Evolutionary conservation across 2,113 vertebrate genomes (phyloP), one percentile per base, ranked within the genome.

Genomic region (Circaetus gallicus): DNA sequence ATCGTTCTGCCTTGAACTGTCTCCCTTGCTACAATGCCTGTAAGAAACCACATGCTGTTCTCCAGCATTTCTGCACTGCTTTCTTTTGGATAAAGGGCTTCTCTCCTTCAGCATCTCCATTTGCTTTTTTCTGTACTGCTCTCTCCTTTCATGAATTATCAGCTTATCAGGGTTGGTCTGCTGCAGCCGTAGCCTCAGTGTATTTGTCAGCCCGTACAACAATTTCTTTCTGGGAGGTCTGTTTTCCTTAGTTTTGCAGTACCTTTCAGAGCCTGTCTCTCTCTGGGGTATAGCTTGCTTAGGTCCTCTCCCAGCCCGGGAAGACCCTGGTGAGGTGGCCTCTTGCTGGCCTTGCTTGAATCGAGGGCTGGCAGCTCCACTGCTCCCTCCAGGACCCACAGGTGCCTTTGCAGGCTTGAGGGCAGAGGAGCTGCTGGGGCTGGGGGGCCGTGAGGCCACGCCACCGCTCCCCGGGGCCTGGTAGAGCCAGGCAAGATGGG

Each of bases 181-280:
- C 96, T 98, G 98, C 65, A 99, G 93, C 59, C 99, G 98, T 25
- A 99, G 97, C 70, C 98, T 97, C 66, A 99, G 97, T 1, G 99
- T 99, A 73, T 99, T 99, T 38, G 99, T 99, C 70, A 99, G 97
- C 24, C 99, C 99, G 26, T 98, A 99, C 24, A 98, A 80, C 21
- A 99, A 86, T 69, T 96, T 99, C 63, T 96, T 98, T 73, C 90
- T 97, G 4, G 92, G 91, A 82, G 70, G 89, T 73, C 88, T 88
- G 26, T 95, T 96, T 36, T 82, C 91, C 47, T 89, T 80, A 40
- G 74, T 34, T 29, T 40, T 76, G 80, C 71, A 62, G 36, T 53
- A 94, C 78, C 66, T 97, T 70, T 97, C 96, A 24, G 79, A 78
- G 19, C 32, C 49, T 21, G 20, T 15, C 74, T 77, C 83, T 78